Percentiles rank a stretch among this genome's conserved stretches.
phyloP scores from a whole-genome alignment of 1,140 invertebrate genomes.

The Panagrolaimus sp. region DNA sequence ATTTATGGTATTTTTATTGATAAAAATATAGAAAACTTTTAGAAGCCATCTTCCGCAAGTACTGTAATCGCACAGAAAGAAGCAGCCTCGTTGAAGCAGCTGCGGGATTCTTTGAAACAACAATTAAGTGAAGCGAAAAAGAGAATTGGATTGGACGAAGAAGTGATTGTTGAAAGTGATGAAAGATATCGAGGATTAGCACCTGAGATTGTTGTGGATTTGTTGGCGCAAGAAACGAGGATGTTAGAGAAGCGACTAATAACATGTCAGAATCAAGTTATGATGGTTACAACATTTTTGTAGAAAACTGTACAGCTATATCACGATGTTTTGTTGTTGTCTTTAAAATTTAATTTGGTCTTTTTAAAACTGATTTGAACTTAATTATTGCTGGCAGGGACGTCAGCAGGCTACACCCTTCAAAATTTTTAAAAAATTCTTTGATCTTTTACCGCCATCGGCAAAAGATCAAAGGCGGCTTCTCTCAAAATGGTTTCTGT shows the following conservation, averaged over 20 bases:
- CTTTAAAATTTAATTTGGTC: no score
- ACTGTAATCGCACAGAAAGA: conserved; percentile 15
- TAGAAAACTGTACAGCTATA: conserved; percentile 2
- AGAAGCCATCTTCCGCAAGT: conserved; percentile 6
- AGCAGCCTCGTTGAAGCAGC: background rate
- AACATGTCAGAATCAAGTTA: conserved; percentile 29
- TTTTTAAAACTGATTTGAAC: no score
- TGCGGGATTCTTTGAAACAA: conserved; percentile 6
- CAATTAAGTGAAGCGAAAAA: conserved; percentile 20
- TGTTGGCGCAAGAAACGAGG: conserved; percentile 25
- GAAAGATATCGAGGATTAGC: background rate
- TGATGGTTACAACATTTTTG: conserved; percentile 32
- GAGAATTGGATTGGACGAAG: conserved; percentile 9
- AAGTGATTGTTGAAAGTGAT: conserved; percentile 5
- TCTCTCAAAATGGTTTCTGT: no score
- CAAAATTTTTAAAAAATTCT: no score
- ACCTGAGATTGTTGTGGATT: conserved; percentile 20
- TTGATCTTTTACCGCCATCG: no score
- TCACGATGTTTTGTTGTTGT: background rate
- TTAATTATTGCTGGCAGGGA: no score
- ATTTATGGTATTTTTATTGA: no score
- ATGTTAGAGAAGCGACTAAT: conserved; percentile 27
- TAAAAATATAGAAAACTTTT: background rate
- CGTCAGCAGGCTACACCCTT: no score
- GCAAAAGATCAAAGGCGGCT: no score